Percentiles rank a stretch among this genome's conserved stretches.
phyloP scores from a whole-genome alignment of 2,888 invertebrate species.

The Tryphoninae sp. region DNA sequence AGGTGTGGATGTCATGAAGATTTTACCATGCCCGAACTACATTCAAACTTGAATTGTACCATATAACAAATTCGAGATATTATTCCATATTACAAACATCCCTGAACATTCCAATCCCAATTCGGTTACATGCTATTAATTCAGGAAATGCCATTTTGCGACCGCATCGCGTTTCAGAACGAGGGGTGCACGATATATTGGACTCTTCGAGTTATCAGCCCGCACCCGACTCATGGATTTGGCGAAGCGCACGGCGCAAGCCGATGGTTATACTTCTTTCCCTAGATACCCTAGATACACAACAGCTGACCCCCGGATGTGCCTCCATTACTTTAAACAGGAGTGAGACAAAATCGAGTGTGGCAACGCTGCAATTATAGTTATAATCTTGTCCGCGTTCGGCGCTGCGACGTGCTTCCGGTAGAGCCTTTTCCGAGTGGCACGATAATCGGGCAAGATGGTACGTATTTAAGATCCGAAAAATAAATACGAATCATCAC shows the following conservation, averaged over 20 bases:
- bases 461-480: slow-evolving; percentile 76
- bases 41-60: neutral
- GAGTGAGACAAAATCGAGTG: neutral
- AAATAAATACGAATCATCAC: slow-evolving; percentile 71
- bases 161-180: neutral
- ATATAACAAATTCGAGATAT: neutral
- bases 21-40: slow-evolving; percentile 11
- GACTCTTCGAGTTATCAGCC: slow-evolving; percentile 36
- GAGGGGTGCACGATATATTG: slow-evolving; percentile 18
- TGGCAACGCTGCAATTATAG: slow-evolving; percentile 46
- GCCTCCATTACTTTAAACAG: slow-evolving; percentile 19
- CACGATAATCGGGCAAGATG: slow-evolving; percentile 73
- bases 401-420: slow-evolving; percentile 65
- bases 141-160: slow-evolving; percentile 26
- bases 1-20: neutral
- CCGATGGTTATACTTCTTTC: neutral
- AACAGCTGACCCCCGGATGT: slow-evolving; percentile 59
- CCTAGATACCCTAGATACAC: neutral
- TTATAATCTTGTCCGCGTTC: slow-evolving; percentile 29
- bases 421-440: slow-evolving; percentile 68
- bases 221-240: slow-evolving; percentile 27
- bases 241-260: neutral
- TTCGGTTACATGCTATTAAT: slow-evolving; percentile 4
- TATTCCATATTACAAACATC: neutral
- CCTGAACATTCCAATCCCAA: neutral